phyloP scores from a whole-genome alignment of 2,797 vertebrate genomes.

The Microctenopoma steveboyesi region DNA sequence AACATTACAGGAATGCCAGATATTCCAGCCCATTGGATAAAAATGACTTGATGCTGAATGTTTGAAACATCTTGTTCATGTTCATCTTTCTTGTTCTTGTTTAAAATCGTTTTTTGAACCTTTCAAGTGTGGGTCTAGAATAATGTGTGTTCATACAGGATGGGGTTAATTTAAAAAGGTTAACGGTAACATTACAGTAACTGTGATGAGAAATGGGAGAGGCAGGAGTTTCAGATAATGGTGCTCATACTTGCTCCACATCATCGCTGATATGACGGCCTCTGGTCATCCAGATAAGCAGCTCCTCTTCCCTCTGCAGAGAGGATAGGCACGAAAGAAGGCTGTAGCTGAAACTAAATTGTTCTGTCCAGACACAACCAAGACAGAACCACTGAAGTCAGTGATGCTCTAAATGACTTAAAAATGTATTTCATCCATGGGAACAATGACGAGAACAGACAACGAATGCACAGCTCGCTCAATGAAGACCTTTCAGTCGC shows the following conservation, averaged over 20 bases:
- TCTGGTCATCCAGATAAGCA: constrained; percentile 42
- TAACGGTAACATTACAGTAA: constrained; percentile 43
- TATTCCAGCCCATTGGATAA: too few relatives aligned
- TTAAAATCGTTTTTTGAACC: background rate
- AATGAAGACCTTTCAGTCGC: constrained; percentile 1
- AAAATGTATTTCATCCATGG: background rate
- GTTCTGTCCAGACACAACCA: constrained; percentile 31
- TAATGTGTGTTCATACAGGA: background rate
- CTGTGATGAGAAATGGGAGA: background rate
- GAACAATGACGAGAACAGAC: background rate
- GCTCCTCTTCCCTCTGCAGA: constrained; percentile 5
- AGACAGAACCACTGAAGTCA: background rate
- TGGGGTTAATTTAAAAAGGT: constrained; percentile 44
- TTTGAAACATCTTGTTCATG: too few relatives aligned
- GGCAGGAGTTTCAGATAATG: constrained; percentile 16
- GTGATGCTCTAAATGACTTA: background rate
- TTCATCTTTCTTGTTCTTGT: too few relatives aligned
- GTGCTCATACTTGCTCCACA: constrained; percentile 11
- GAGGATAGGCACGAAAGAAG: constrained; percentile 28
- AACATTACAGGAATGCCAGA: too few relatives aligned
- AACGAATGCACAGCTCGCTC: background rate
- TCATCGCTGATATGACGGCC: constrained; percentile 36
- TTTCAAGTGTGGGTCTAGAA: background rate
- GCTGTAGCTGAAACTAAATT: constrained; percentile 19
- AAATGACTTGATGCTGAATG: too few relatives aligned